Evolutionary conservation across 2,888 invertebrate species (phyloP), one percentile per base, ranked within the genome.

Genomic region (Athalia cordata): DNA sequence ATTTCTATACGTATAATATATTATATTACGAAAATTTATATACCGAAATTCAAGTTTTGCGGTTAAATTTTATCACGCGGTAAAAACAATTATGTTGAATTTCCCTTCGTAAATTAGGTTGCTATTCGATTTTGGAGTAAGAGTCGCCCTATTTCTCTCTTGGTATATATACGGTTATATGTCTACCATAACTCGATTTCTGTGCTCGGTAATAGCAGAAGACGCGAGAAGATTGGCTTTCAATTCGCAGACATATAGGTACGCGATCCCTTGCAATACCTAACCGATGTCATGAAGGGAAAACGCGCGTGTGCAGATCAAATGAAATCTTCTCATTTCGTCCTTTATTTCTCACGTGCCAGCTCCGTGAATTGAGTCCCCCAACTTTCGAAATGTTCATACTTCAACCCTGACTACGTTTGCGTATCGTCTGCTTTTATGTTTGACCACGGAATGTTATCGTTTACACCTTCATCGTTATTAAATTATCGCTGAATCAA

Each of bases 61-160:
- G 70, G 70, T 13, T 13, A 59, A 72, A 72, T 13, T 72, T 59
- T 59, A 43, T 59, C 45, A 13, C 70, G 55, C 55, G 29, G 2
- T 72, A 59, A 59, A 75, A 75, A 62, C 75, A 75, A 75, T 75
- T 75, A 75, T 62, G 61, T 62, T 50, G 62, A 75, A 75, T 75
- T 75, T 75, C 75, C 62, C 75, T 62, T 62, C 49, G 75, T 62
- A 75, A 75, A 75, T 75, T 75, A 52, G 62, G 45, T 62, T 61
- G 62, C 75, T 62, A 75, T 75, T 75, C 62, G 50, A 75, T 75
- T 75, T 75, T n/a, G 62, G 15, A 72, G 2, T 29, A 29, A 29
- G 29, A 29, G 29, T 29, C 29, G 62, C 62, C 75, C 50, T 75
- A 75, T 75, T 62, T 50, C 75, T 62, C 75, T 49, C 43, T 29